A percentile compares a stretch with the other conserved stretches of the same genome.
Conservation (phyloP, 2,888 invertebrate genomes). For the Pachymerium ferrugineum region DNA sequence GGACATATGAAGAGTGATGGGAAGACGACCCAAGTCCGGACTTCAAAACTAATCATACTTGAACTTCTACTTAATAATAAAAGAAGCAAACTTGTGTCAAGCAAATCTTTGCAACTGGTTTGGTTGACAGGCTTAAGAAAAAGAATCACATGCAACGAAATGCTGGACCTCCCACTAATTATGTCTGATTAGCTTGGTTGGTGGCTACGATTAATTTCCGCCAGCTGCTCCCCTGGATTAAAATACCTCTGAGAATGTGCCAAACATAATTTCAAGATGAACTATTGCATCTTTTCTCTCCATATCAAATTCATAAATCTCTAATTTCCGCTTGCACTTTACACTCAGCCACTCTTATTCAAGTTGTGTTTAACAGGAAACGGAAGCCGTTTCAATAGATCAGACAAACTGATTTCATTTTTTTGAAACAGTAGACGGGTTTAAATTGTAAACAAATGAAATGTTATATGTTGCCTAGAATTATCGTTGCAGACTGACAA, state of each 20-base stretch:
- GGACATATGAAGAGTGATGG: constrained; percentile 25
- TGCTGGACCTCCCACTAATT: neutral
- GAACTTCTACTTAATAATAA: neutral
- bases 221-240: constrained; percentile 2
- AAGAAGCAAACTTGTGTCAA: neutral
- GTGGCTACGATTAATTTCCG: constrained; percentile 4
- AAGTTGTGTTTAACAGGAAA: too few relatives aligned
- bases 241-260: neutral
- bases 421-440: too few relatives aligned
- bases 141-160: constrained; percentile 4
- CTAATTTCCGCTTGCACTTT: neutral
- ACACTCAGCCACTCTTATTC: too few relatives aligned
- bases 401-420: too few relatives aligned
- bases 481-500: too few relatives aligned
- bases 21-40: neutral
- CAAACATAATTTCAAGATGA: constrained; percentile 9
- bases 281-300: neutral
- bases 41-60: constrained; percentile 9
- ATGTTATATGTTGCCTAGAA: too few relatives aligned
- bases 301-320: neutral
- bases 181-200: neutral
- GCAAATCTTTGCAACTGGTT: neutral
- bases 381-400: too few relatives aligned
- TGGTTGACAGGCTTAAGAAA: neutral
- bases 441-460: too few relatives aligned